phyloP scores from a whole-genome alignment of 1,140 invertebrate species.

The Bathynomus jamesi region DNA sequence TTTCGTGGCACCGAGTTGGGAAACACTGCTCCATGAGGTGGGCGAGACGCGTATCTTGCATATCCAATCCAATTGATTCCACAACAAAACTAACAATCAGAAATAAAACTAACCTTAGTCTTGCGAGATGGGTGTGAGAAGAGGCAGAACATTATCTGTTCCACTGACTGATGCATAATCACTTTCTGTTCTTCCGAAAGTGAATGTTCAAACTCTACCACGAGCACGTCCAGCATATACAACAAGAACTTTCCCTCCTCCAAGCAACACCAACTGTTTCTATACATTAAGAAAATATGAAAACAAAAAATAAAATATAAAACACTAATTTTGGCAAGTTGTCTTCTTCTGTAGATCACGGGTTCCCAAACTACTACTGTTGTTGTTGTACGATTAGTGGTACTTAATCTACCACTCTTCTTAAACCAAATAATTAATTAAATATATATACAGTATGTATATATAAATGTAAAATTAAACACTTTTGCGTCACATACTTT shows the following conservation, averaged over 20 bases:
- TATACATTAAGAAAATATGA: slow-evolving; percentile 36
- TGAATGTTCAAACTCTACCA: slow-evolving; percentile 51
- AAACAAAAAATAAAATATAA: too few relatives aligned
- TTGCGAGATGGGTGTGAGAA: slow-evolving; percentile 71
- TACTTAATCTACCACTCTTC: too few relatives aligned
- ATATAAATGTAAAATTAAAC: background rate
- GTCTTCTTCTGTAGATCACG: too few relatives aligned
- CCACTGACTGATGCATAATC: slow-evolving; percentile 60
- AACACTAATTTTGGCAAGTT: too few relatives aligned
- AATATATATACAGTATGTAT: background rate
- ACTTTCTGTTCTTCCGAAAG: slow-evolving; percentile 29
- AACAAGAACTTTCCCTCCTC: slow-evolving; percentile 66
- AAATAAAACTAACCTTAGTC: slow-evolving; percentile 52
- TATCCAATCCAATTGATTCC: too few relatives aligned
- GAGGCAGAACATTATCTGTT: slow-evolving; percentile 82
- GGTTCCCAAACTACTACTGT: too few relatives aligned
- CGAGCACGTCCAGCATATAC: slow-evolving; percentile 64
- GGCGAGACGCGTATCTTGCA: too few relatives aligned
- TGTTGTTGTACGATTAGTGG: too few relatives aligned
- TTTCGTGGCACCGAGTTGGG: too few relatives aligned
- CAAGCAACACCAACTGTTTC: slow-evolving; percentile 63
- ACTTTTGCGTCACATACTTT: background rate
- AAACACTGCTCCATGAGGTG: too few relatives aligned
- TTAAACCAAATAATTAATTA: too few relatives aligned
- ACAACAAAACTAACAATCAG: too few relatives aligned